phyloP scores from a whole-genome alignment of 2,797 vertebrate species.

The Sebastes jordani region DNA sequence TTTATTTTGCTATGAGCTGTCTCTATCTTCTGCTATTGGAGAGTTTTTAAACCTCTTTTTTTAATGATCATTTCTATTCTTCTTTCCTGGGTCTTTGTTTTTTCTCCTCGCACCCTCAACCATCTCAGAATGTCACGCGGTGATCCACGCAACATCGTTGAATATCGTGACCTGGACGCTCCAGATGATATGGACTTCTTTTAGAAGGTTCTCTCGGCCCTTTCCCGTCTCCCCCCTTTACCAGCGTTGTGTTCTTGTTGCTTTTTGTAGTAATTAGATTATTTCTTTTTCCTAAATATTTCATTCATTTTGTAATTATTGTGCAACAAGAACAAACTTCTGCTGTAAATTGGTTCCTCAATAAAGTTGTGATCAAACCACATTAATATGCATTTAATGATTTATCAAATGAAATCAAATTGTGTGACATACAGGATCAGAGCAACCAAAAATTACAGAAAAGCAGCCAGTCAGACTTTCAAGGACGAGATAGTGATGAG shows the following conservation, averaged over 20 bases:
- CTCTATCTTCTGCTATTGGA: background rate
- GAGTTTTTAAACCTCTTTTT: background rate
- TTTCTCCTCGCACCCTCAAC: background rate
- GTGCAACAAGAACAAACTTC: conserved; percentile 31
- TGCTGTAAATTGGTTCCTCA: conserved; percentile 57
- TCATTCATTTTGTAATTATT: conserved; percentile 48
- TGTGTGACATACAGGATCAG: background rate
- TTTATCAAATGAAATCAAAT: background rate
- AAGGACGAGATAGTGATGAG: background rate
- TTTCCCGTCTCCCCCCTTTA: background rate
- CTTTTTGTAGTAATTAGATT: conserved; percentile 16
- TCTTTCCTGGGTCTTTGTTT: background rate
- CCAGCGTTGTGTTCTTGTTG: conserved; percentile 18
- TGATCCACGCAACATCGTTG: conserved; percentile 93
- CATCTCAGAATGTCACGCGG: conserved; percentile 88
- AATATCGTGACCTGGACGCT: conserved; percentile 93
- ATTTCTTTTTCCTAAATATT: conserved; percentile 22
- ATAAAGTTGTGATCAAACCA: conserved; percentile 64
- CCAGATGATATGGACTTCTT: conserved; percentile 95
- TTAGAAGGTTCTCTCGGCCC: conserved; percentile 66
- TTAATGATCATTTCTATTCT: background rate
- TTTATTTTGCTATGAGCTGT: conserved; percentile 23
- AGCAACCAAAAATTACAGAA: background rate
- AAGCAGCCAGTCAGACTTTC: background rate
- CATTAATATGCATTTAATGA: background rate